These are phyloP conservation scores for Manacus vitellinus DNA, from an alignment of 2,113 vertebrate species.

Conservation along the genomic window DNA sequence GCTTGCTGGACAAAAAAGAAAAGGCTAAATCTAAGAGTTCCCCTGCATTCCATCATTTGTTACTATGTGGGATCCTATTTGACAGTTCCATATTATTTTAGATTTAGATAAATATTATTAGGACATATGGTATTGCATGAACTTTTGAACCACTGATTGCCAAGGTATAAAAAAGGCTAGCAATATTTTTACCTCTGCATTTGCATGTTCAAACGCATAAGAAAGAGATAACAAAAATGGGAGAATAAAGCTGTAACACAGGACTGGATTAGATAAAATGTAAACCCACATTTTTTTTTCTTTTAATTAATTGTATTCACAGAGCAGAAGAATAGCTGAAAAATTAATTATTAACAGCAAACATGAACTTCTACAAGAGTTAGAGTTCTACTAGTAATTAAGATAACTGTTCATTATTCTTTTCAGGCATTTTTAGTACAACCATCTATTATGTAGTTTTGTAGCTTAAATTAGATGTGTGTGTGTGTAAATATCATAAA, in stretches of 20 bases:
- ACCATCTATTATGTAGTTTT: neutral
- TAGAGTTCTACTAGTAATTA: conserved; percentile 39
- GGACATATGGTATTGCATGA: conserved; percentile 73
- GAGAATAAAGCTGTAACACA: neutral
- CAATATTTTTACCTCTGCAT: conserved; percentile 41
- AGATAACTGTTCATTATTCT: conserved; percentile 19
- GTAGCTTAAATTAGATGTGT: neutral
- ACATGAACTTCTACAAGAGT: conserved; percentile 49
- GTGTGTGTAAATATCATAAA: conserved; percentile 20
- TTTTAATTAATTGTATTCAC: conserved; percentile 33
- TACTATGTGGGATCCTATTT: conserved; percentile 82
- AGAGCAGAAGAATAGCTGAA: neutral
- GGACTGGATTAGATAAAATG: neutral
- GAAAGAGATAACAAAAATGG: neutral
- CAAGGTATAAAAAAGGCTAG: conserved; percentile 8
- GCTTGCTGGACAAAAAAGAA: conserved; percentile 83
- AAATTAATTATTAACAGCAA: conserved; percentile 39
- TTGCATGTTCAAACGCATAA: conserved; percentile 13
- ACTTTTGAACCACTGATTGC: conserved; percentile 76
- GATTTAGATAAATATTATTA: conserved; percentile 81
- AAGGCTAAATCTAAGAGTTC: conserved; percentile 79
- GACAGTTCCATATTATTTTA: conserved; percentile 76
- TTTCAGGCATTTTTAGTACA: conserved; percentile 7
- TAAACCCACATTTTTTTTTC: neutral
- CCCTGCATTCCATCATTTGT: conserved; percentile 89